Base-by-base conservation (phyloP, 2,797 vertebrate species). In the Thaleichthys pacificus region DNA sequence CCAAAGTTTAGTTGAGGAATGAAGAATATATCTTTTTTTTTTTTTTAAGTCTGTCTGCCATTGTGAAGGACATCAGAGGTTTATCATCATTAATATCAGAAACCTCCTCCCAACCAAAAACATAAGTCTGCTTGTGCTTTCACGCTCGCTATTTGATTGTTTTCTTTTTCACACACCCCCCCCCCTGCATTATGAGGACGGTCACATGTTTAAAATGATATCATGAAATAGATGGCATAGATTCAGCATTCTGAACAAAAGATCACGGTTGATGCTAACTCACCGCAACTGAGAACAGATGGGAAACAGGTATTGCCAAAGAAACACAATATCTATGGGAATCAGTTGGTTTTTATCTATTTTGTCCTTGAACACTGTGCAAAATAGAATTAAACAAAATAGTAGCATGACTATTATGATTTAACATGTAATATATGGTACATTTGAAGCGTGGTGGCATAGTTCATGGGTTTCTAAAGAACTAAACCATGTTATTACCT, bases 281-380 rank as follows among this genome's bases (percentile, higher is more conserved):
- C 77, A 62, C 62, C 77, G 61, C 84, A 82, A 88, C 75, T 69
- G 69, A 78, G 69, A 85, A 57, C 86, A 89, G 79, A 89, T 87
- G 78, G 71, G 58, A 79, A 64, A 77, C 54, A 61, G 77, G 80
- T 83, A 72, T 54, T 82, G 78, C 83, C 82, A 88, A 83, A 83
- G 69, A 89, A 87, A 82, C 9, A 71, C 66, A 85, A 77, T 69
- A 79, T 82, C 30, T 74, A 74, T 77, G 76, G 66, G 77, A 77
- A 86, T 66, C 35, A 68, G 79, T 79, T 19, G 24, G 74, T 38
- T 0, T 73, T 72, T 75, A 71, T 66, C 71, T 67, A 38, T 35
- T 26, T 11, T 30, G 5, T 42, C 60, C 19, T 17, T 21, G 56
- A 65, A 70, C 38, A 60, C n/a, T 69, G 58, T 35, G 19, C 24